Evolutionary conservation across 2,113 vertebrate species (phyloP).

Genomic region (Sterrhoptilus dennistouni): DNA sequence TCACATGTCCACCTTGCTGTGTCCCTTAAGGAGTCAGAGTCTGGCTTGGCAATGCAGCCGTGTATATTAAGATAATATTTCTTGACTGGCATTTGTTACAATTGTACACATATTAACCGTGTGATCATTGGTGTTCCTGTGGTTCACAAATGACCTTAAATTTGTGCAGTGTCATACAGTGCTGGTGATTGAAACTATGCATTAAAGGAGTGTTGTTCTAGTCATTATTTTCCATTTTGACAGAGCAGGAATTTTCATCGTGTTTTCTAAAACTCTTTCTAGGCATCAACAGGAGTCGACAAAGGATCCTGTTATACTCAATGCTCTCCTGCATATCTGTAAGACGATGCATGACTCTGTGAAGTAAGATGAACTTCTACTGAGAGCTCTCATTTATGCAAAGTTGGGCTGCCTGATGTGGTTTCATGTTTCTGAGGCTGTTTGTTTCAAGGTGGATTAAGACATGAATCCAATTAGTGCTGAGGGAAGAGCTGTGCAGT

Average conservation of each 20-base stretch:
- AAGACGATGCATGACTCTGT: constrained; percentile 99
- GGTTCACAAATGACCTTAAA: not conserved
- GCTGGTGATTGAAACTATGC: not conserved
- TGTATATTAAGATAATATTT: not conserved
- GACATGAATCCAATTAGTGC: constrained; percentile 8
- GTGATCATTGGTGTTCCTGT: not conserved
- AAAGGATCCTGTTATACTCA: constrained; percentile 95
- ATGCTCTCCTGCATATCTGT: constrained; percentile 93
- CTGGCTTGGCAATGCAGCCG: not conserved
- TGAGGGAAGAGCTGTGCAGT: not conserved
- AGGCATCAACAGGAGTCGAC: constrained; percentile 93
- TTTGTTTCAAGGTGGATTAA: constrained; percentile 23
- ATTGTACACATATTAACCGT: not conserved
- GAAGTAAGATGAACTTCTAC: constrained; percentile 81
- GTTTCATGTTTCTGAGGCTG: not conserved
- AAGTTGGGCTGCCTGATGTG: not conserved
- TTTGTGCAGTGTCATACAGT: not conserved
- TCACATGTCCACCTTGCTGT: not conserved
- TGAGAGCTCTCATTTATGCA: not conserved
- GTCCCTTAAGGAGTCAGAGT: not conserved
- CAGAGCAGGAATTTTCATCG: not conserved
- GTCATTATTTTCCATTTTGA: not conserved
- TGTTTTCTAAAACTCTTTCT: not conserved
- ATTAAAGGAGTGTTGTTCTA: not conserved
- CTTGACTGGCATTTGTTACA: not conserved